Percentiles rank a stretch among this genome's conserved stretches.
Evolutionary conservation across 2,113 vertebrate species (phyloP).

Genomic region (Argyrosomus japonicus): DNA sequence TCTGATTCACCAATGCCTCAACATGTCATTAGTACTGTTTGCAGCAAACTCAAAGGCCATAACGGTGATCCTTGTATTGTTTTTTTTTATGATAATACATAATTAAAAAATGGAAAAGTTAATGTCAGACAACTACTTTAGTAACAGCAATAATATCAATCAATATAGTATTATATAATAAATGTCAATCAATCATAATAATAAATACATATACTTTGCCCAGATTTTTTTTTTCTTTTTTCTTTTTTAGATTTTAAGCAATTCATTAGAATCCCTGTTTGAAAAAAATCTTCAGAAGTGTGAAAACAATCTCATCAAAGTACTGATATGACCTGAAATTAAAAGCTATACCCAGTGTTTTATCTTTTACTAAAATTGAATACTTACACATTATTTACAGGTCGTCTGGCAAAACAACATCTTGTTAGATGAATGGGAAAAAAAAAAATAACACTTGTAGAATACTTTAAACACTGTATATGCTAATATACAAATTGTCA

Average conservation of each 20-base stretch:
- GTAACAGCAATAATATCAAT: conserved; percentile 83
- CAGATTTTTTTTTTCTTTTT: conserved; percentile 27
- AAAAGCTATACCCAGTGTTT: conserved; percentile 55
- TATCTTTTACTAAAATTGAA: conserved; percentile 69
- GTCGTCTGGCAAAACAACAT: conserved; percentile 65
- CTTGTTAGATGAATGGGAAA: conserved; percentile 46
- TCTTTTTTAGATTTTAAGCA: conserved; percentile 53
- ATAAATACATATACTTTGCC: conserved; percentile 78
- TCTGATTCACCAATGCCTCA: conserved; percentile 78
- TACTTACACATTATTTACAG: conserved; percentile 85
- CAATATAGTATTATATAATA: conserved; percentile 75
- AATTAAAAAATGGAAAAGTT: conserved; percentile 75
- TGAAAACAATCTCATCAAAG: conserved; percentile 62
- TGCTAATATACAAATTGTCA: conserved; percentile 84
- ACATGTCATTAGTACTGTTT: conserved; percentile 80
- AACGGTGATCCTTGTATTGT: conserved; percentile 84
- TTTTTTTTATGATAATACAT: conserved; percentile 67
- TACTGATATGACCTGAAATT: conserved; percentile 58
- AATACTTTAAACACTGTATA: conserved; percentile 81
- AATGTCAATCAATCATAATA: conserved; percentile 78
- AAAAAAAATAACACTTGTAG: conserved; percentile 54
- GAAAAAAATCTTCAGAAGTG: conserved; percentile 61
- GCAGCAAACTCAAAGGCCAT: conserved; percentile 87
- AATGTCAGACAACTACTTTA: conserved; percentile 76
- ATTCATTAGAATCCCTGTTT: conserved; percentile 73